Evolutionary conservation across 2,797 vertebrate genomes (phyloP).

Genomic region (Hippopotamyrus pictus): DNA sequence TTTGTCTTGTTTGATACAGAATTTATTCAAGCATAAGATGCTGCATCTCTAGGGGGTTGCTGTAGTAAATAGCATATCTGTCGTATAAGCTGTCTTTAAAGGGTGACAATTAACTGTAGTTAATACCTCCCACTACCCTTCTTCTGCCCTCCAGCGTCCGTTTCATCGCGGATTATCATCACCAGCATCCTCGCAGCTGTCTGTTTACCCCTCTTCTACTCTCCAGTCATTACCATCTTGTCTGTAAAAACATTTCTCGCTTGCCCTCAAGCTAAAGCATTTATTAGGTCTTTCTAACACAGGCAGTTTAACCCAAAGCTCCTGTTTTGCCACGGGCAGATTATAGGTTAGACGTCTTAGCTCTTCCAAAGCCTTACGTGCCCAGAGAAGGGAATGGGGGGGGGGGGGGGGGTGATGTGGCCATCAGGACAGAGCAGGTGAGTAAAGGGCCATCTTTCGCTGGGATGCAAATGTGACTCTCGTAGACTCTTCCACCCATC

Average conservation of each 20-base stretch:
- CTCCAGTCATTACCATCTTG: not conserved
- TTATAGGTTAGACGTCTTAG: not conserved
- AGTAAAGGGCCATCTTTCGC: not conserved
- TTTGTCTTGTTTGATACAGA: not conserved
- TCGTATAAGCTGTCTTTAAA: not conserved
- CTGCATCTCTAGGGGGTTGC: not conserved
- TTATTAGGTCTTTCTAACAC: slow-evolving; percentile 1
- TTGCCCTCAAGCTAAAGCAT: not conserved
- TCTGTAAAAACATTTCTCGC: slow-evolving; percentile 1
- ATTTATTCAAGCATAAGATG: not conserved
- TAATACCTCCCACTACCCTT: not conserved
- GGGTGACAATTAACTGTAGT: not conserved
- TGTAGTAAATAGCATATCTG: not conserved
- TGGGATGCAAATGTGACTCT: not conserved
- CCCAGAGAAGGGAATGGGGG: not conserved
- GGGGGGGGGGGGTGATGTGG: not conserved
- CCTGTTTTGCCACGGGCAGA: not conserved
- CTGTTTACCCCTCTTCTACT: not conserved
- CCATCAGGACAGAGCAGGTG: not conserved
- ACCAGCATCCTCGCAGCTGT: not conserved
- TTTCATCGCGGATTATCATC: not conserved
- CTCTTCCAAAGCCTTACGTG: not conserved
- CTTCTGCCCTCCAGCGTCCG: not conserved
- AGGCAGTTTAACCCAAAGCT: not conserved
- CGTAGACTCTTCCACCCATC: not conserved